Base-by-base conservation (phyloP, 2,797 vertebrate species). In the Yasuhikotakia modesta region DNA sequence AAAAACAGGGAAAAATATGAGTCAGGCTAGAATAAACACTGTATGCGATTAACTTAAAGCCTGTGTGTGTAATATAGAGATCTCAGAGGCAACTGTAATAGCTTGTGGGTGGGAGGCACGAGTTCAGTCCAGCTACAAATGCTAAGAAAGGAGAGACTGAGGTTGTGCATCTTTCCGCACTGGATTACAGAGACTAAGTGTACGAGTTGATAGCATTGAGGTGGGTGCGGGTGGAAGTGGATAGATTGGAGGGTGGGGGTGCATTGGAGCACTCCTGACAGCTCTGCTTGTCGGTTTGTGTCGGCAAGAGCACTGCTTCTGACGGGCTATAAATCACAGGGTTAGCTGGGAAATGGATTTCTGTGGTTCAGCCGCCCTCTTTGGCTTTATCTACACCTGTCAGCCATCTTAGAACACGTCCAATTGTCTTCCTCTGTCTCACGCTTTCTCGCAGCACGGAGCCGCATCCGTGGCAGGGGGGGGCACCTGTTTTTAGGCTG, bases 381-480 rank as follows among this genome's bases (percentile, higher is more conserved):
- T 77, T 67, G 70, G 81, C 71, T 77, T 82, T 86, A 84, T 73
- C 76, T 46, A 39, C 70, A 82, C 82, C 39, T 73, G 71, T 75
- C 76, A 82, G 82, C 84, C 74, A 87, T 85, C 83, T 84, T 85
- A 78, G 84, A 79, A 87, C 30, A 81, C 79, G 84, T 82, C 63
- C 73, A 80, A 58, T 30, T 68, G 46, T 16, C n/a, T 60, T 60
- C 53, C 6, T 74, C 70, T 69, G 63, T 52, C 65, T 81, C 43
- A 30, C n/a, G n/a, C n/a, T n/a, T 61, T 55, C 72, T 57, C 17
- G 81, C 71, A 45, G 66, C 16, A 46, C 0, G 2, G 30, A 24
- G 19, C 27, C 13, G 17, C 58, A 58, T 66, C 63, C 12, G 22
- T 70, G 27, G 64, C 48, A n/a, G 2, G 53, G 73, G 35, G 22